Conservation (phyloP, 2,797 vertebrate genomes). For the Threskiornis aethiopicus region DNA sequence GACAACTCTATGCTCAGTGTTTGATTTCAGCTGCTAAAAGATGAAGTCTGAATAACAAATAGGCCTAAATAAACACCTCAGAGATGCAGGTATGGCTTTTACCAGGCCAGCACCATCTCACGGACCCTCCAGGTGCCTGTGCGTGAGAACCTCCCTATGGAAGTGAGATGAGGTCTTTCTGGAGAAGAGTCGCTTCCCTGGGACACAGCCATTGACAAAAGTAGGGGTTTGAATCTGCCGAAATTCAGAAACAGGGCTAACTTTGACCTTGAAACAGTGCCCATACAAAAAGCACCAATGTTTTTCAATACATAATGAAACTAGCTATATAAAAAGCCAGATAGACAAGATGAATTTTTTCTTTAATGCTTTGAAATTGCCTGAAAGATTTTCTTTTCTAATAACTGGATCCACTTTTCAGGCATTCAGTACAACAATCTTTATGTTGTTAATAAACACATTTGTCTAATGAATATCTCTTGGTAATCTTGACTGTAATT, state of each 20-base stretch:
- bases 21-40: background rate
- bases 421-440: background rate
- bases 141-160: fast-evolving
- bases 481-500: conserved; percentile 25
- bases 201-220: background rate
- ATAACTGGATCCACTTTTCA: background rate
- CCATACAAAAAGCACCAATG: background rate
- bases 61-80: background rate
- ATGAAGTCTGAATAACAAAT: background rate
- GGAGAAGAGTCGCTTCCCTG: background rate
- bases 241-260: background rate
- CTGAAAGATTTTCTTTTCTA: background rate
- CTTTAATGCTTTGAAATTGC: background rate
- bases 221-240: background rate
- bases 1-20: background rate
- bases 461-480: conserved; percentile 29
- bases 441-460: conserved; percentile 44
- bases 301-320: background rate
- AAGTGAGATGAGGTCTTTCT: background rate
- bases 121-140: fast-evolving
- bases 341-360: background rate
- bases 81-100: background rate
- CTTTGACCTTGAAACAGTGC: background rate
- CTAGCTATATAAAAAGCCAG: background rate
- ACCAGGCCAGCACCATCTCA: background rate